Base-by-base conservation (phyloP, 2,113 vertebrate species). In the Rhipidura dahli region DNA sequence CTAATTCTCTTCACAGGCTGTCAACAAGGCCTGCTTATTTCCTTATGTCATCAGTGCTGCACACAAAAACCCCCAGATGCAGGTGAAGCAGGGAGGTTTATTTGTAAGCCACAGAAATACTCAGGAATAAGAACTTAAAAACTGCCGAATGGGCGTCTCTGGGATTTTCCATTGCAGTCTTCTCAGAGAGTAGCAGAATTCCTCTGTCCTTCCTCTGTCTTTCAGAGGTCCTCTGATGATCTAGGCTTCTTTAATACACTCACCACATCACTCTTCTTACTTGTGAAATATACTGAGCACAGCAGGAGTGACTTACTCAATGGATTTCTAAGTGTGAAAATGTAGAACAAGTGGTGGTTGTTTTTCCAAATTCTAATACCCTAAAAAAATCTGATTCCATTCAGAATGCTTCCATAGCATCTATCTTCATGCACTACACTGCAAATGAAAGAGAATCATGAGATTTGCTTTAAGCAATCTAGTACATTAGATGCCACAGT, bases 211-310 rank as follows among this genome's bases (percentile, higher is more conserved):
- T 64, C 37, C 39, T 51, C 45, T 51, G 11, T 57, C 30, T 51
- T 61, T 80, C 49, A 23, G 39, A 44, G 35, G 12, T 91, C 59
- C 31, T 65, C 33, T 64, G 26, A 53, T 47, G 28, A 37, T 31
- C n/a, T 49, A 40, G 31, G 21, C 17, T 77, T 68, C 50, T 81
- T 65, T 50, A 80, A 2, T 20, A 37, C 12, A 83, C 16, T 26
- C 0, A 2, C 10, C 30, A 39, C 1, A 0, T 77, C 14, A 22
- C 9, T 72, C 4, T 72, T 72, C 31, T 35, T 51, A 26, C 10
- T 89, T 3, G 0, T 64, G n/a, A 90, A 73, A 83, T 40, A 44
- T 15, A 49, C 17, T 35, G 42, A 82, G 15, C 20, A 66, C 10
- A 40, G 9, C 49, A 56, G 27, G 50, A 61, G 12, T 10, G 9